Evolutionary conservation across 2,888 invertebrate genomes (phyloP), one percentile per base, ranked within the genome.

Genomic region (Eubasilissa splendida): DNA sequence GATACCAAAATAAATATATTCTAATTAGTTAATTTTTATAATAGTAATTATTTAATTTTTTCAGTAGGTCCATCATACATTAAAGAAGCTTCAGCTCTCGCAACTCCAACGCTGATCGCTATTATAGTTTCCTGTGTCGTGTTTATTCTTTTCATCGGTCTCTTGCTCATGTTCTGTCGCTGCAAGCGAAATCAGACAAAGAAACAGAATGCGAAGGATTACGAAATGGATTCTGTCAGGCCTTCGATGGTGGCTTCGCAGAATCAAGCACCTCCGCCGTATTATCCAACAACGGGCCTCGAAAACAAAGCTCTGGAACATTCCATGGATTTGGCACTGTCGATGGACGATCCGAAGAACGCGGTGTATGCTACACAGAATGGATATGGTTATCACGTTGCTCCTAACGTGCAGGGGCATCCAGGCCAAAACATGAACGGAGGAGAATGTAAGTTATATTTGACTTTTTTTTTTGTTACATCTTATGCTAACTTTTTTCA

Each of bases 251-350:
- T 96, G 60, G 93, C 95, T n/a, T 95, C 95, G 83, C 96, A 96
- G 88, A 95, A 94, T 83, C 95, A 96, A 86, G 96, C 96, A 1
- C 96, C 96, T 33, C 96, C 96, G 54, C 96, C 96, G 0, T 97
- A 97, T 86, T 96, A 96, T 86, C 96, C 96, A n/a, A 93, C 94
- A 11, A 93, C 95, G 70, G 96, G 96, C 0, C 93, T 96, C 92
- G 97, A 97, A 89, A 97, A 97, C 88, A 97, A 97, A 88, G 97
- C 96, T 52, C 89, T 97, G 66, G 97, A 97, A 88, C 95, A 96
- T 88, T 96, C 96, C 9, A 93, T 96, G 92, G 97, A 97, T 86
- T 91, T 96, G 85, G 95, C 95, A 2, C 87, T 96, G 79, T 93
- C 94, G 9, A 92, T 96, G 89, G 96, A 96, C 85, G 97, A 97